phyloP scores from a whole-genome alignment of 2,797 vertebrate genomes.

The Otolemur crassicaudatus region DNA sequence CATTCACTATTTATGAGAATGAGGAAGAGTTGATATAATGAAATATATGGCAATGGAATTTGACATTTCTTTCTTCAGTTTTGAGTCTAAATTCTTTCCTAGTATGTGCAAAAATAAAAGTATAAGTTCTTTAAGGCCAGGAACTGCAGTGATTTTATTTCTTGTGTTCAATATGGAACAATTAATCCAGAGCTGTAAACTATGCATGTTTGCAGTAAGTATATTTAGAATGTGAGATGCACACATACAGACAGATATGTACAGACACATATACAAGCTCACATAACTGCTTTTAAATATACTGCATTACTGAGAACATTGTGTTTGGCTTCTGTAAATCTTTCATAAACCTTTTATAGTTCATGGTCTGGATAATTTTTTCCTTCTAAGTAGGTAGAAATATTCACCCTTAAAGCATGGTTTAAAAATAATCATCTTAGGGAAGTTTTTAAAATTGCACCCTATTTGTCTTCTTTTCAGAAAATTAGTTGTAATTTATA shows the following conservation, averaged over 20 bases:
- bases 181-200: neutral
- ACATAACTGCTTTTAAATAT: neutral
- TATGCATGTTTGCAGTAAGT: neutral
- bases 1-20: slow-evolving; percentile 43
- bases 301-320: neutral
- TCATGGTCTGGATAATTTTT: neutral
- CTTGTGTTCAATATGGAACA: neutral
- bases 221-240: neutral
- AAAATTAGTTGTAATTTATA: neutral
- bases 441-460: neutral
- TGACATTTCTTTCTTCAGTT: neutral
- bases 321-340: neutral
- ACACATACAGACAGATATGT: neutral
- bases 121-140: neutral
- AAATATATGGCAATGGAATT: slow-evolving; percentile 5
- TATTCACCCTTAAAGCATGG: neutral
- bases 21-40: slow-evolving; percentile 14
- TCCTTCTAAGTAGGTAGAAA: neutral
- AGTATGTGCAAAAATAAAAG: neutral
- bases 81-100: slow-evolving; percentile 7
- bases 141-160: neutral
- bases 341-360: neutral
- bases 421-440: neutral
- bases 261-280: neutral
- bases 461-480: neutral